These are phyloP conservation scores for Eolophus roseicapilla DNA, from an alignment of 2,113 vertebrate species.

Conservation along the genomic window DNA sequence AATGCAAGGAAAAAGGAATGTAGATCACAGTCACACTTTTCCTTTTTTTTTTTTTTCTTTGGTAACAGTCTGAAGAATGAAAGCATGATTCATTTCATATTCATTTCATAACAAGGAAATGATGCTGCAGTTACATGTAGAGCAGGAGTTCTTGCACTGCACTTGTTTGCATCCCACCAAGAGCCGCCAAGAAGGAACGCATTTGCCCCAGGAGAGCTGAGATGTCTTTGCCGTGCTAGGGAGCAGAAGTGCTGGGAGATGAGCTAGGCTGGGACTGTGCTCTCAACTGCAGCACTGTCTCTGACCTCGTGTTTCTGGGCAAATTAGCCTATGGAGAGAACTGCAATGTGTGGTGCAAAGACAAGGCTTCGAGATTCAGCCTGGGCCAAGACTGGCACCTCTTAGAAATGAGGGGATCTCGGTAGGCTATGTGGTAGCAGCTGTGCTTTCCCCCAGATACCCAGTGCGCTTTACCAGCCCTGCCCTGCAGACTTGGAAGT, in stretches of 20 bases:
- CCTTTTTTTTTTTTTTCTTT: background rate
- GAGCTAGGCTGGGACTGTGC: background rate
- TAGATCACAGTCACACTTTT: background rate
- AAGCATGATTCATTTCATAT: constrained; percentile 29
- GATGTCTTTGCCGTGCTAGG: fast-evolving
- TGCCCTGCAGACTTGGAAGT: background rate
- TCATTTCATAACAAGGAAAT: constrained; percentile 27
- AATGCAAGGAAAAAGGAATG: background rate
- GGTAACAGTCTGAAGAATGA: background rate
- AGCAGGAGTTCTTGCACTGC: background rate
- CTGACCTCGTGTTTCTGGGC: background rate
- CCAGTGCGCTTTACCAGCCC: background rate
- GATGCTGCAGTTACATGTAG: background rate
- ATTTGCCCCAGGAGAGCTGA: fast-evolving
- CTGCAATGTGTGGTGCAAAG: background rate
- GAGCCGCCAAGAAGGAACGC: fast-evolving
- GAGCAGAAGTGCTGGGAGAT: background rate
- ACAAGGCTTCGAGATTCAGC: background rate
- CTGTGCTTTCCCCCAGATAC: background rate
- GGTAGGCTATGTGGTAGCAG: background rate
- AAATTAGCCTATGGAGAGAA: background rate
- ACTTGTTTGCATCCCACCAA: background rate
- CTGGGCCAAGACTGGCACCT: background rate
- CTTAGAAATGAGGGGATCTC: fast-evolving
- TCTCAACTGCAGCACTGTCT: background rate